phyloP scores from a whole-genome alignment of 2,113 vertebrate genomes.

The Taurulus bubalis region DNA sequence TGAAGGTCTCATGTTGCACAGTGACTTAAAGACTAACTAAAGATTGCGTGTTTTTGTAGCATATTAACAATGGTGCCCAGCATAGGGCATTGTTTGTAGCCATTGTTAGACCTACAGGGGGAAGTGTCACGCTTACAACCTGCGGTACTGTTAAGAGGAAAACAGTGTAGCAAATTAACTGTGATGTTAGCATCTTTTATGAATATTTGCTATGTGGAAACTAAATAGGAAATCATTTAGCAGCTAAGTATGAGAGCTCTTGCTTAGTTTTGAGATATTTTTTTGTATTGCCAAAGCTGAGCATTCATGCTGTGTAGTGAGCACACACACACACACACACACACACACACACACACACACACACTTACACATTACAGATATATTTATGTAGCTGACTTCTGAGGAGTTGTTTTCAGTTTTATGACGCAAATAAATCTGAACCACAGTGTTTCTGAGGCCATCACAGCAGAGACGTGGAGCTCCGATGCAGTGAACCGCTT shows the following conservation, averaged over 20 bases:
- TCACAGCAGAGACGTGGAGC: slow-evolving; percentile 8
- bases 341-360: slow-evolving; percentile 9
- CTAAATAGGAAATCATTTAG: slow-evolving; percentile 47
- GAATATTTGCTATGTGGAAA: slow-evolving; percentile 55
- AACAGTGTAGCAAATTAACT: slow-evolving; percentile 48
- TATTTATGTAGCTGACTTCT: slow-evolving; percentile 54
- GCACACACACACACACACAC: slow-evolving; percentile 19
- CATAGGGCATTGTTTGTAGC: slow-evolving; percentile 52
- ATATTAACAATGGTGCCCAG: slow-evolving; percentile 33
- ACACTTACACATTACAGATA: slow-evolving; percentile 4
- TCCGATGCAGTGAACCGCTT: slow-evolving; percentile 10
- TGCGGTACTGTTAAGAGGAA: slow-evolving; percentile 37
- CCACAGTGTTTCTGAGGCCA: slow-evolving; percentile 25
- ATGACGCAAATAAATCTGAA: slow-evolving; percentile 10
- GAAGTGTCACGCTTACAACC: slow-evolving; percentile 31
- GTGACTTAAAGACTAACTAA: slow-evolving; percentile 2
- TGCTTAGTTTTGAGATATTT: slow-evolving; percentile 54
- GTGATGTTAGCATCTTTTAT: slow-evolving; percentile 51
- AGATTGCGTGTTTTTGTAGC: slow-evolving; percentile 63
- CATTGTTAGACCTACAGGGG: slow-evolving; percentile 41
- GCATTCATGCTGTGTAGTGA: slow-evolving; percentile 50
- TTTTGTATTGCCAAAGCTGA: slow-evolving; percentile 64
- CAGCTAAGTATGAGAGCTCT: slow-evolving; percentile 52
- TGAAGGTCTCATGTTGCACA: slow-evolving; percentile 12
- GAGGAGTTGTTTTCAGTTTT: slow-evolving; percentile 16